Conservation (phyloP, 1,140 invertebrate genomes). For the Drosophila truncata region DNA sequence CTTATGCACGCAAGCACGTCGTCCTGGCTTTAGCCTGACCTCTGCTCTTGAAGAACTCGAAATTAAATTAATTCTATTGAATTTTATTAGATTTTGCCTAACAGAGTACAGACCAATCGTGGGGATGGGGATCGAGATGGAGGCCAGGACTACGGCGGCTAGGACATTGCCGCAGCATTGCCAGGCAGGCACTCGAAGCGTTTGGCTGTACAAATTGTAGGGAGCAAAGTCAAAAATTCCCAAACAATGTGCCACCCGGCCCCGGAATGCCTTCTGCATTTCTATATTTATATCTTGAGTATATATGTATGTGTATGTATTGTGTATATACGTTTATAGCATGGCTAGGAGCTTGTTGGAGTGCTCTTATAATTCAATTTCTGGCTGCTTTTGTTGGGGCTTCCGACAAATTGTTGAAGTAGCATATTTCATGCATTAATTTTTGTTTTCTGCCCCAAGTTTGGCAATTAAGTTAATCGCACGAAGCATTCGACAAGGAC, state of each 20-base stretch:
- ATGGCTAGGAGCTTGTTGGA: conserved; percentile 18
- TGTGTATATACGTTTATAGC: conserved; percentile 13
- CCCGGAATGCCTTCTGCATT: conserved; percentile 41
- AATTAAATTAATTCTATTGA: conserved; percentile 82
- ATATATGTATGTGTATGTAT: conserved; percentile 8
- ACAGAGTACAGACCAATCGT: conserved; percentile 45
- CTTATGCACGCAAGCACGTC: conserved; percentile 65
- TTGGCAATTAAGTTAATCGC: conserved; percentile 74
- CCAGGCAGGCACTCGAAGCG: conserved; percentile 40
- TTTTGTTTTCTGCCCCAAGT: conserved; percentile 49
- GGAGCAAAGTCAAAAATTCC: conserved; percentile 41
- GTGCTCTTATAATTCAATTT: conserved; percentile 74
- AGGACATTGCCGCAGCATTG: conserved; percentile 45
- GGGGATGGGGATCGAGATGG: no score
- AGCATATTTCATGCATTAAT: conserved; percentile 70
- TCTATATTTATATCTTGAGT: conserved; percentile 26
- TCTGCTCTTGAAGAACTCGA: conserved; percentile 69
- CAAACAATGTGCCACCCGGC: conserved; percentile 28
- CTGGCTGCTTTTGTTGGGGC: conserved; percentile 43
- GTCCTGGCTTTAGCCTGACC: conserved; percentile 35
- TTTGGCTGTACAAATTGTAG: conserved; percentile 34
- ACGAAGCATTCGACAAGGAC: conserved; percentile 39
- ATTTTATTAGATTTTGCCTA: conserved; percentile 77
- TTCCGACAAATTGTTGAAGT: conserved; percentile 62
- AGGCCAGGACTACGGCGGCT: conserved; percentile 39